Evolutionary conservation across 2,797 vertebrate genomes (phyloP).

Genomic region (Hephaestus fuliginosus): DNA sequence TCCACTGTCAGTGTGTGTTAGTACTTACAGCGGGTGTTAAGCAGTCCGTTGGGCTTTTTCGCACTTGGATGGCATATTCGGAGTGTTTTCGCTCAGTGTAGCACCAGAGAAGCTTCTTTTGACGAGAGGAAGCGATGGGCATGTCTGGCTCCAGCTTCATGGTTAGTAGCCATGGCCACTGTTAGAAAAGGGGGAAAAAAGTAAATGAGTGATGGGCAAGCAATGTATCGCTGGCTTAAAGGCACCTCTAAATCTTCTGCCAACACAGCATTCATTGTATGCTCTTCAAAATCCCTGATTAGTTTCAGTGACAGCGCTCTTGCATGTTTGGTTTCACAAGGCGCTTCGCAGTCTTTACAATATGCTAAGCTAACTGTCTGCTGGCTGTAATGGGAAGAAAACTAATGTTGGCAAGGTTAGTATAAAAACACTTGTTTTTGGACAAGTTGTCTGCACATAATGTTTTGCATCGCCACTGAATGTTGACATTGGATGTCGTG

Average conservation of each 20-base stretch:
- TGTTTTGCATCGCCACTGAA: neutral
- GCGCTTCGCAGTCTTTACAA: neutral
- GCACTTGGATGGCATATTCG: slow-evolving; percentile 71
- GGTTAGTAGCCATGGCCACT: slow-evolving; percentile 71
- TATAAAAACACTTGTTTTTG: no score
- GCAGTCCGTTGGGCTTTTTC: slow-evolving; percentile 61
- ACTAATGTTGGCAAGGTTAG: no score
- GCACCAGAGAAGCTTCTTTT: slow-evolving; percentile 58
- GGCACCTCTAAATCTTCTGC: neutral
- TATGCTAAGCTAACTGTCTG: neutral
- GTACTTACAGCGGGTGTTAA: slow-evolving; percentile 76
- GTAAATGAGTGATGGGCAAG: slow-evolving; percentile 18
- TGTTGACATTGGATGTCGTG: neutral
- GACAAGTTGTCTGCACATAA: neutral
- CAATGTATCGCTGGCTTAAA: neutral
- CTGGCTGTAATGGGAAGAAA: no score
- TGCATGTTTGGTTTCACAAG: neutral
- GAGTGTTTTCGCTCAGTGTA: slow-evolving; percentile 60
- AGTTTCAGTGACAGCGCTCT: no score
- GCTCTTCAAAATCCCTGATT: neutral
- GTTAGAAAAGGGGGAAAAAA: neutral
- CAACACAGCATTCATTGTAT: neutral
- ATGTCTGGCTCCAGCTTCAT: slow-evolving; percentile 71
- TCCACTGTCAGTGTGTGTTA: slow-evolving; percentile 1
- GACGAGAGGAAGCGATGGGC: slow-evolving; percentile 52